A percentile compares a stretch with the other conserved stretches of the same genome.
phyloP scores from a whole-genome alignment of 2,888 invertebrate species.

The Morinoia aosen region DNA sequence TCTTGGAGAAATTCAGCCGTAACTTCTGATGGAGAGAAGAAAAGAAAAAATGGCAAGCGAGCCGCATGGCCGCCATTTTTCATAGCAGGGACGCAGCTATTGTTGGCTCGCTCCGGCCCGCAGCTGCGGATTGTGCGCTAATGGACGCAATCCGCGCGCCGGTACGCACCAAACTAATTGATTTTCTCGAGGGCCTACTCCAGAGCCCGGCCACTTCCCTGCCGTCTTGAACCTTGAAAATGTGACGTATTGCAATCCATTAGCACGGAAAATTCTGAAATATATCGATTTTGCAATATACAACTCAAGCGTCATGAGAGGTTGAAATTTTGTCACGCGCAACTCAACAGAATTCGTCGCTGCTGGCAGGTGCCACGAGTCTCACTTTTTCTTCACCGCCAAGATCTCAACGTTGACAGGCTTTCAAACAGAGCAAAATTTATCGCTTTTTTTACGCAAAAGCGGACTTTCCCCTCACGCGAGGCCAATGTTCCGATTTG shows the following conservation, averaged over 20 bases:
- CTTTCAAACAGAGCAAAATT: neutral
- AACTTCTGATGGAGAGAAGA: constrained; percentile 48
- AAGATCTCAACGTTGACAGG: constrained; percentile 1
- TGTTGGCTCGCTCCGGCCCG: neutral
- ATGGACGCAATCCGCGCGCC: constrained; percentile 34
- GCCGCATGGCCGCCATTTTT: constrained; percentile 19
- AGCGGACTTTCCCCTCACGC: neutral
- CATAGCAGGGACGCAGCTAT: constrained; percentile 21
- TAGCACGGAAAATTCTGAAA: neutral
- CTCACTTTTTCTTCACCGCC: neutral
- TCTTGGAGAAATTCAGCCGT: constrained; percentile 48
- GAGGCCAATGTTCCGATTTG: neutral
- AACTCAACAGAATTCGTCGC: neutral
- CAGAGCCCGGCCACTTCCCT: neutral
- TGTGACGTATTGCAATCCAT: neutral
- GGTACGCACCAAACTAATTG: constrained; percentile 31
- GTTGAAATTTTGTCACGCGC: neutral
- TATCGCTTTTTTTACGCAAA: neutral
- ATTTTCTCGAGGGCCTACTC: neutral
- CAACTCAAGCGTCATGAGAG: neutral
- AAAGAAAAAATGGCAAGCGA: constrained; percentile 14
- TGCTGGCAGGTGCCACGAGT: neutral
- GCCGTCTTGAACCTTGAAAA: constrained; percentile 1
- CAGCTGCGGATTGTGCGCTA: constrained; percentile 12
- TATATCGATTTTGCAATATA: neutral